Percentiles rank a stretch among this genome's conserved stretches.
Conservation (phyloP, 2,888 invertebrate species). For the Aporophyla nigra region DNA sequence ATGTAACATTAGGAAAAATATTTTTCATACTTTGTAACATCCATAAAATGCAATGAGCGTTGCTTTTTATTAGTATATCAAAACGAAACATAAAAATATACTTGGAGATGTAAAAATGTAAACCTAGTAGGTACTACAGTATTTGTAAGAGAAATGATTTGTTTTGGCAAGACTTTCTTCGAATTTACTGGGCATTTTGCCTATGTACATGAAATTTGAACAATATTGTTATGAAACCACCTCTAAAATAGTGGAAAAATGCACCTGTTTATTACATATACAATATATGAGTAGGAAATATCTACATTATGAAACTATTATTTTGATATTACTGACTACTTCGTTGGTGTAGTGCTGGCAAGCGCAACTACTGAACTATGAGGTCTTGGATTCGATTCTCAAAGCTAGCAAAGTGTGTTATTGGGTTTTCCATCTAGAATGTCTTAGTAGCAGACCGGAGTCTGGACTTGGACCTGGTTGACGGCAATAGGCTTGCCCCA, state of each 20-base stretch:
- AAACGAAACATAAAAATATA: conserved; percentile 22
- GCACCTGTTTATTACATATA: neutral
- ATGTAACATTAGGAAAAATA: conserved; percentile 11
- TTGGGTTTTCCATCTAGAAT: too few relatives aligned
- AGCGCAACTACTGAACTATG: too few relatives aligned
- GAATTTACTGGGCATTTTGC: neutral
- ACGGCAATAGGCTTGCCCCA: too few relatives aligned
- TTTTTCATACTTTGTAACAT: conserved; percentile 18
- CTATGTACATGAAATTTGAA: neutral
- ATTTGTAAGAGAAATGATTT: neutral
- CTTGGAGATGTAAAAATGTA: neutral
- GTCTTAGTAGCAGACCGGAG: too few relatives aligned
- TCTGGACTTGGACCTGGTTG: too few relatives aligned
- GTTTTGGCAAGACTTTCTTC: neutral
- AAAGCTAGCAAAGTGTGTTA: too few relatives aligned
- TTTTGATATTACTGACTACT: neutral
- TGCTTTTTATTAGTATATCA: conserved; percentile 35
- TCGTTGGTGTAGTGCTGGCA: too few relatives aligned
- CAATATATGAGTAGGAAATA: neutral
- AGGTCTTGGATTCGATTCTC: too few relatives aligned
- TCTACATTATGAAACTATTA: too few relatives aligned
- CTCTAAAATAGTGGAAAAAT: neutral
- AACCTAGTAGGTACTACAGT: neutral
- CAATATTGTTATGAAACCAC: neutral
- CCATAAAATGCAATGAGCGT: conserved; percentile 44